Conservation (phyloP, 2,113 vertebrate species). For the Empidonax alnorum region DNA sequence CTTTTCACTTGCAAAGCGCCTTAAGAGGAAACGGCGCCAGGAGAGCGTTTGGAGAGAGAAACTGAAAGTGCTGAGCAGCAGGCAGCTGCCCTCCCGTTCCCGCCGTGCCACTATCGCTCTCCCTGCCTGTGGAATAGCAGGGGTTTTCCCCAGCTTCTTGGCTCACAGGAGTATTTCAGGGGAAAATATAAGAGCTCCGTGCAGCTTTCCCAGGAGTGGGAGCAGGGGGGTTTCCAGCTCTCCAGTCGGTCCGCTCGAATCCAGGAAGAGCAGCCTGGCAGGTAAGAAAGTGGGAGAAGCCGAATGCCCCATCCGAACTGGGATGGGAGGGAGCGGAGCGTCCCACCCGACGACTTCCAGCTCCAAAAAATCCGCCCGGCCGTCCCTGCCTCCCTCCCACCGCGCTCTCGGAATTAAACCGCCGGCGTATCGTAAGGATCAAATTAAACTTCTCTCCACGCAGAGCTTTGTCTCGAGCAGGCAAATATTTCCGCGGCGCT, state of each 20-base stretch:
- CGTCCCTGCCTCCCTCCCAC: accelerated
- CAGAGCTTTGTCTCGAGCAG: neutral
- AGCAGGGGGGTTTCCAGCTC: neutral
- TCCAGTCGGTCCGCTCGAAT: neutral
- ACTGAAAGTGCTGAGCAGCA: slow-evolving; percentile 22
- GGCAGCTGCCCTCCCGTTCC: neutral
- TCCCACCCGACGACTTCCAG: neutral
- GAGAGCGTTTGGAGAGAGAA: neutral
- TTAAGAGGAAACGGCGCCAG: neutral
- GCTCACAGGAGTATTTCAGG: neutral
- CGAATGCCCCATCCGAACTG: neutral
- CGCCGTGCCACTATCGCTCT: accelerated
- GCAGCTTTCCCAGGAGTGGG: neutral
- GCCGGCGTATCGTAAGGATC: neutral
- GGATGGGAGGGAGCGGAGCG: neutral
- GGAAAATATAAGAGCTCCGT: neutral
- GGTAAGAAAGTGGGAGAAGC: neutral
- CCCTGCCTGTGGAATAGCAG: neutral
- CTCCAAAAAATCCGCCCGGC: accelerated
- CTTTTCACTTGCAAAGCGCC: neutral
- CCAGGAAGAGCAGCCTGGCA: neutral
- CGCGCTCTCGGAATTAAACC: neutral
- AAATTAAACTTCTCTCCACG: neutral
- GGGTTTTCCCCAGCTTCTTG: neutral
- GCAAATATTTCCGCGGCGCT: neutral